A percentile compares a stretch with the other conserved stretches of the same genome.
Conservation (phyloP, 1,140 invertebrate species). For the Coboldia fuscipes region DNA sequence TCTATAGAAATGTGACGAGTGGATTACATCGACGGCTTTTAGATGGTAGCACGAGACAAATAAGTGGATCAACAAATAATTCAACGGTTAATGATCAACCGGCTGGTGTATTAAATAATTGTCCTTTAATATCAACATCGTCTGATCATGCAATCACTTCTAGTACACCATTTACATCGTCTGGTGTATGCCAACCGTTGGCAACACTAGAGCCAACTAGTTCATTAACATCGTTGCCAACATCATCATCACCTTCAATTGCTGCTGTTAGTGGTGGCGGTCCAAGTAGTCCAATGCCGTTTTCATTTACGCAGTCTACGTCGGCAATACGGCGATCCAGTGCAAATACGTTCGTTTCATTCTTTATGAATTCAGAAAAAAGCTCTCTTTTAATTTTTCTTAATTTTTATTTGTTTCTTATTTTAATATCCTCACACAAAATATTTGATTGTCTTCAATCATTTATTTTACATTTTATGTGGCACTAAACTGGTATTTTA, state of each 20-base stretch:
- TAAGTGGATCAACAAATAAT: not conserved
- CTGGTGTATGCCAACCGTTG: no score
- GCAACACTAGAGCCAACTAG: not conserved
- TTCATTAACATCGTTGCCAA: not conserved
- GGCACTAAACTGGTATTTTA: no score
- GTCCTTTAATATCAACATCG: no score
- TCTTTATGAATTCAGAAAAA: slow-evolving; percentile 1
- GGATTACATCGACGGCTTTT: slow-evolving; percentile 20
- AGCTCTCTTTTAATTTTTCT: slow-evolving; percentile 5
- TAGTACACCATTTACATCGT: no score
- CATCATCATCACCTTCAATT: not conserved
- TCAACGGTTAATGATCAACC: not conserved
- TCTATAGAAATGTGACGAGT: no score
- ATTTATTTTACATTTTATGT: no score
- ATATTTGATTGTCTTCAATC: slow-evolving; percentile 2
- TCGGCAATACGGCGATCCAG: slow-evolving; percentile 18
- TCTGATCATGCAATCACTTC: no score
- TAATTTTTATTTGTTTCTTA: slow-evolving; percentile 3
- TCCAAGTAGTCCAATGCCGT: not conserved
- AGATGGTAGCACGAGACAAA: slow-evolving; percentile 11
- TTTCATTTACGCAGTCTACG: not conserved
- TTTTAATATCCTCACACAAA: slow-evolving; percentile 5
- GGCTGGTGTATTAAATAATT: no score
- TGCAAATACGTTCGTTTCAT: slow-evolving; percentile 18
- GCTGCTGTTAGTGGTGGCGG: not conserved